Base-by-base conservation (phyloP, 2,113 vertebrate species). In the Carassius carassius region DNA sequence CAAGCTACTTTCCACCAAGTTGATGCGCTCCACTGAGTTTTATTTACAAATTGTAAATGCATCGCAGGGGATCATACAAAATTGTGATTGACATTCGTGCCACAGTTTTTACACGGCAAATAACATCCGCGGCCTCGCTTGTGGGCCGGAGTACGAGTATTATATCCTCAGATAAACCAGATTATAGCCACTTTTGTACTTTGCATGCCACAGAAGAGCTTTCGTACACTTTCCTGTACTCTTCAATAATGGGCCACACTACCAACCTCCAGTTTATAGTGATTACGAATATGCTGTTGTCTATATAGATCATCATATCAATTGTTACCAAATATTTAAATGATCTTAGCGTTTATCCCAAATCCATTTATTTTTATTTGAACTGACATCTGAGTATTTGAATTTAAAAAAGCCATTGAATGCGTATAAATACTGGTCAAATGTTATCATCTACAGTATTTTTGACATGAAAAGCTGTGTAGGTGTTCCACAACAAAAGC, bases 371-470 rank as follows among this genome's bases (percentile, higher is more conserved):
- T 70, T 10, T 70, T 70, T 37, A 5, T 10, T 2, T 10, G 10
- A 21, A 21, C 35, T 70, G 19, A 12, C 19, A 35, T 69, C 29
- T 4, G 63, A 67, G 7, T 67, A 32, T 17, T 13, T 14, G 6
- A 13, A 37, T 69, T 9, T 35, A 35, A 37, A 21, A 11, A 70
- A 21, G 16, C 19, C 8, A 13, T 35, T 69, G 19, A 69, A 19
- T 19, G 65, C 65, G 19, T 37, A 37, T 17, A 70, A 70, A 35
- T 35, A 35, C 29, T 69, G 60, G 4, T 25, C 13, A 29, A 87
- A 75, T 91, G 92, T 90, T 90, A 91, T 88, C 62, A 41, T 63
- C 41, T 32, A 9, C 13, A 32, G 41, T 51, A 21, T 63, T 63
- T 84, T 41, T 21, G 54, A 37, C 47, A 19, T 81, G 65, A 35